Conservation (phyloP, 2,797 vertebrate genomes). For the Malacoctenus gilli region DNA sequence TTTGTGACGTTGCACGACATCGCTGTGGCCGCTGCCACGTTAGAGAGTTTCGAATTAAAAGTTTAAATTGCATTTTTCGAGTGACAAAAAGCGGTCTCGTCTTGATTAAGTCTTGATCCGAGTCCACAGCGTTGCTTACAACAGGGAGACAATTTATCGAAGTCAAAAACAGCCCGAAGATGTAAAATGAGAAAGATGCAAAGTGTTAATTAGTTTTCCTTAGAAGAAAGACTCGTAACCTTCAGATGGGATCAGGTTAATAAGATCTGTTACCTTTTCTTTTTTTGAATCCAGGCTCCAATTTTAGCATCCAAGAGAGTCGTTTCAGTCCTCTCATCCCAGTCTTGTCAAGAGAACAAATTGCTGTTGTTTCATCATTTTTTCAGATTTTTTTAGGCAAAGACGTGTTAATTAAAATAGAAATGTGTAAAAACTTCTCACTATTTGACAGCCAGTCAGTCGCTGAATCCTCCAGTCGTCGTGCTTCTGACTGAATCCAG, state of each 20-base stretch:
- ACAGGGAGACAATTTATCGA: background rate
- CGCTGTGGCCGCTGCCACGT: too few relatives aligned
- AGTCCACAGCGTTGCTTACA: background rate
- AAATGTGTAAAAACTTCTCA: too few relatives aligned
- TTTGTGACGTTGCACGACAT: too few relatives aligned
- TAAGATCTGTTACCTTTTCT: background rate
- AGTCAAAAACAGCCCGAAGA: background rate
- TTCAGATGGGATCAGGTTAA: background rate
- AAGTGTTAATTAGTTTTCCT: background rate
- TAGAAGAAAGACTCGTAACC: background rate
- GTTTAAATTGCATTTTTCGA: background rate
- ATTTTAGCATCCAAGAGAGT: background rate
- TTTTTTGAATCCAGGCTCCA: background rate
- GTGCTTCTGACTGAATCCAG: background rate
- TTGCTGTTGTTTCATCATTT: too few relatives aligned
- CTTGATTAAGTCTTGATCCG: slow-evolving; percentile 6
- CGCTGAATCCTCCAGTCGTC: background rate
- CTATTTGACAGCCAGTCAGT: too few relatives aligned
- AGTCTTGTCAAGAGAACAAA: background rate
- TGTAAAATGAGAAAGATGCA: background rate
- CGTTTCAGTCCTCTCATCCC: background rate
- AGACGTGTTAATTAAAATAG: too few relatives aligned
- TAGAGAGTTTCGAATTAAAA: background rate
- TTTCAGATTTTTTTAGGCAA: too few relatives aligned
- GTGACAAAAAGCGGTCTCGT: background rate